These are phyloP conservation scores for Diarsia mendica DNA, from an alignment of 2,888 invertebrate genomes.

Conservation along the genomic window DNA sequence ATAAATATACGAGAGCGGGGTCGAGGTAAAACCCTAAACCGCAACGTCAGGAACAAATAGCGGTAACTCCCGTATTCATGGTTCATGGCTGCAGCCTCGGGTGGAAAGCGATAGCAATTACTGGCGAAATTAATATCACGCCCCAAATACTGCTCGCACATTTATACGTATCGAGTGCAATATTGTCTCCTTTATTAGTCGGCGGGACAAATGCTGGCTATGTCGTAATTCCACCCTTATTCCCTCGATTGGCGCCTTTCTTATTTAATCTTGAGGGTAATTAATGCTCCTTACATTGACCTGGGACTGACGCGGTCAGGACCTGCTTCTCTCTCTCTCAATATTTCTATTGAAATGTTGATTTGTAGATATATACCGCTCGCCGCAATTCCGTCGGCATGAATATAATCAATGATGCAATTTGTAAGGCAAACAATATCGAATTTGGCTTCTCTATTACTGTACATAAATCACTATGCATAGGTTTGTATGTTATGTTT, in stretches of 20 bases:
- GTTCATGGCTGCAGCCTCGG: conserved; percentile 88
- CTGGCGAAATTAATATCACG: conserved; percentile 90
- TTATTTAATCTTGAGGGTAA: conserved; percentile 87
- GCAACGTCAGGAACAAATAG: conserved; percentile 90
- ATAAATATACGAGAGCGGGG: conserved; percentile 85
- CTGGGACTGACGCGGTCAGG: conserved; percentile 69
- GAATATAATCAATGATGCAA: conserved; percentile 71
- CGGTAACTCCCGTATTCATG: conserved; percentile 90
- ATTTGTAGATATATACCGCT: conserved; percentile 60
- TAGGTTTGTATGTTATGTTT: conserved; percentile 23
- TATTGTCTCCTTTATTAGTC: conserved; percentile 91
- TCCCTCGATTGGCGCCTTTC: conserved; percentile 84
- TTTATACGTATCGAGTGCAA: conserved; percentile 90
- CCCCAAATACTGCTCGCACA: conserved; percentile 89
- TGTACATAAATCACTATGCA: conserved; percentile 58
- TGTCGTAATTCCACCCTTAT: conserved; percentile 85
- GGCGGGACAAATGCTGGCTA: conserved; percentile 87
- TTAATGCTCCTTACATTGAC: conserved; percentile 81
- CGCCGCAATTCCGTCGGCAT: conserved; percentile 53
- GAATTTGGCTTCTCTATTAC: conserved; percentile 69
- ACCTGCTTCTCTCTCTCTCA: conserved; percentile 1
- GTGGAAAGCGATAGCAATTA: conserved; percentile 90
- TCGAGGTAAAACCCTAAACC: conserved; percentile 88
- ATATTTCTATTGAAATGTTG: conserved; percentile 45
- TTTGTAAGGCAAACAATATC: conserved; percentile 71